Base-by-base conservation (phyloP, 2,888 invertebrate genomes). In the Mamestra brassicae region DNA sequence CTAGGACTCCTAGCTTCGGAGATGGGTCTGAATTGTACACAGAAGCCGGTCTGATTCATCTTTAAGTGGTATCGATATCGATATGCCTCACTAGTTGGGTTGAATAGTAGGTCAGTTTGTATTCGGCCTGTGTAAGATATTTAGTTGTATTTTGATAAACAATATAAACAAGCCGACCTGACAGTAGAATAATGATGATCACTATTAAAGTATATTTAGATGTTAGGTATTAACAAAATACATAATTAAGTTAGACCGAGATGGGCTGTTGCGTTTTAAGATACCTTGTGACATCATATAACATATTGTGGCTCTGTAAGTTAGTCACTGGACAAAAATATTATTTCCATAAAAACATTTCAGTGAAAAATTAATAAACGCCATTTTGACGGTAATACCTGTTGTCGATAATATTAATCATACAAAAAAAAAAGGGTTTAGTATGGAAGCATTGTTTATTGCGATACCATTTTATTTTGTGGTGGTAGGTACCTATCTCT, bases 371-470 rank as follows among this genome's bases (percentile, higher is more conserved):
- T 15, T 17, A 17, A 52, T 42, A 50, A 63, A n/a, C 4, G 13
- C 13, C 6, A 36, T n/a, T 77, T 67, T 0, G 26, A 26, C 7
- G n/a, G 7, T 45, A 74, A 54, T 54, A 47, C 63, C 45, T 74
- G 58, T 65, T 76, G 76, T 57, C n/a, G 47, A 45, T 45, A 45
- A 26, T 76, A 64, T 74, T 75, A 42, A 74, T 34, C 34, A 15
- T 10, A 34, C 15, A 6, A 26, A 62, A 45, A 62, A 45, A 74
- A 69, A 71, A 42, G 0, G 47, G 47, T 45, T 52, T 52, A 62
- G 17, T 38, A 11, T 62, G 6, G 26, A 26, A 17, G 13, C 0
- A 74, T 45, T 62, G 7, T 60, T 74, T 74, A 74, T 61, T 2
- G 26, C 26, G 26, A 45, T 45, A 26, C 26, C 8, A 50, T 50